Base-by-base conservation (phyloP, 2,797 vertebrate species). In the Cossypha dichroa region DNA sequence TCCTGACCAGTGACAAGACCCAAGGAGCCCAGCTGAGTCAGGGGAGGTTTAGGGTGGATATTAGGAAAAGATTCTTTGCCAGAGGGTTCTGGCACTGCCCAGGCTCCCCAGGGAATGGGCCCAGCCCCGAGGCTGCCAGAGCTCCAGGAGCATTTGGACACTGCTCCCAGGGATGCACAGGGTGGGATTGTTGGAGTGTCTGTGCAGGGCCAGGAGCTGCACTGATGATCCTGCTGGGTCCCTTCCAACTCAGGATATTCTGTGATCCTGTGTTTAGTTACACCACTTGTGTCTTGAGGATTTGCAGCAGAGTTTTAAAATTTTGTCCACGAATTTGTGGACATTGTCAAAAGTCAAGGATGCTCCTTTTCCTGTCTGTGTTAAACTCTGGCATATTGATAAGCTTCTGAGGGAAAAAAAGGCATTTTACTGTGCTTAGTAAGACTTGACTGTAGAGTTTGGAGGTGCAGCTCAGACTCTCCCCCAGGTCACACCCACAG, bases 151-250 rank as follows among this genome's bases (percentile, higher is more conserved):
- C 0, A 0, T 8, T 51, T 45, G 15, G 18, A n/a, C 36, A 43
- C 1, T 0, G 0, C 28, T 36, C 10, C 26, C 22, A 38, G 45
- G 22, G 26, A 43, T 36, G n/a, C 45, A 7, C 21, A 28, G 28
- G 8, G 22, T 51, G 28, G 22, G 15, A 23, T 59, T 33, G 4
- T 20, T 33, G 38, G 18, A 19, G 4, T 11, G 3, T 68, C 9
- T 85, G 45, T 51, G n/a, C 29, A 67, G n/a, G 18, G 26, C n/a
- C 22, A 13, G 38, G 22, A 43, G 22, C 38, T 58, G 52, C 4
- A 18, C n/a, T 23, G 2, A 29, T 43, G 14, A 36, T 51, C 18
- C 36, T 67, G 15, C 8, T 45, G 46, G 22, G 10, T 43, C n/a
- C 6, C 38, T 52, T 67, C 38, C 13, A 45, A 5, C 22, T 59